Evolutionary conservation across 2,113 vertebrate species (phyloP), one percentile per base, ranked within the genome.

Genomic region (Lepisosteus osseus): DNA sequence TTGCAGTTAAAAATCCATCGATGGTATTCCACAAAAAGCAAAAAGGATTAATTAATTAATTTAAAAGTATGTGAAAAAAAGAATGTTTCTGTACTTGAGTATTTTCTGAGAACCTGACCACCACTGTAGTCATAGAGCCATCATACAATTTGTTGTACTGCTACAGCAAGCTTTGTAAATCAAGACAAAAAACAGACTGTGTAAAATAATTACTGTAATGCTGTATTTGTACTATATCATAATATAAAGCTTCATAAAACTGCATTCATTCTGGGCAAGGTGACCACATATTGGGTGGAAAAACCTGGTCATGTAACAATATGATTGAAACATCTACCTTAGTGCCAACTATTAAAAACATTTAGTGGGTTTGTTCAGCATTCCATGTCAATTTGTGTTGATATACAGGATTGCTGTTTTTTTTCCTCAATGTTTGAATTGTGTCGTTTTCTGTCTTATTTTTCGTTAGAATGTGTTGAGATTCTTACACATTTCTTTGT

Each of bases 271-370:
- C 74, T 76, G 72, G 77, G 57, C 54, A 42, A 65, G 56, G 44
- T 29, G 11, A 55, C 55, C 17, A 44, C 41, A 45, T 56, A 61
- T 61, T 72, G 73, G 64, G 76, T 55, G 47, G 47, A 75, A 70
- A 73, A 80, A 72, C 72, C 77, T 69, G 69, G 78, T 73, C 72
- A 76, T 78, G 77, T 70, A 76, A 79, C 72, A 78, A 70, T 77
- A 72, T 51, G 47, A 51, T 5, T 51, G 5, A 9, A 74, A 74
- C 79, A 59, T 79, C 68, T 75, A 73, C 77, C 76, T 86, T 83
- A 80, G 86, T 89, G 88, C 85, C 88, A 89, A 86, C 82, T 86
- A 85, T 89, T 87, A 87, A 84, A 51, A 83, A 84, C 71, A 75
- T 82, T 87, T 83, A 84, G 84, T 85, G 86, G 83, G 73, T 80